Conservation (phyloP, 2,113 vertebrate genomes). For the Catagonus wagneri region DNA sequence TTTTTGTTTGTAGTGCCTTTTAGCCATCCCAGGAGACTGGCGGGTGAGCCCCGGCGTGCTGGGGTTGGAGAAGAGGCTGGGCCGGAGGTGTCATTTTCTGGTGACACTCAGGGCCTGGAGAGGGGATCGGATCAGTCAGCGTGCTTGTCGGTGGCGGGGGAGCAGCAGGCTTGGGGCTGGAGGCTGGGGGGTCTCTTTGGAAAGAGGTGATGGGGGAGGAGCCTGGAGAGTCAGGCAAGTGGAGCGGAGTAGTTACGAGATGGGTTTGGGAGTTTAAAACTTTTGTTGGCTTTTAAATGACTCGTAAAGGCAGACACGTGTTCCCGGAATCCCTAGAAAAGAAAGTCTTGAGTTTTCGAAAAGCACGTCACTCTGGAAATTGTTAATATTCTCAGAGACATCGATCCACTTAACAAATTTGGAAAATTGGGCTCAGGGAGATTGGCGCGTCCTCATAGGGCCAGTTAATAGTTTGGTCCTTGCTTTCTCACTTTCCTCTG, state of each 20-base stretch:
- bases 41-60: background rate
- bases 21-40: background rate
- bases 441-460: background rate
- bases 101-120: background rate
- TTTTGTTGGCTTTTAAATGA: constrained; percentile 21
- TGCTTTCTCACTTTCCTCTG: constrained; percentile 6
- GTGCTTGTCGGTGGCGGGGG: no score
- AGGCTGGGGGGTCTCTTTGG: background rate
- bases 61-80: background rate
- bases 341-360: constrained; percentile 66
- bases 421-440: background rate
- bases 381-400: background rate
- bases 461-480: background rate
- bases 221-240: background rate
- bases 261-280: background rate
- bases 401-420: background rate
- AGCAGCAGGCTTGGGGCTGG: background rate
- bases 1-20: background rate
- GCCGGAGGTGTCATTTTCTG: background rate
- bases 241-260: constrained; percentile 41
- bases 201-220: no score
- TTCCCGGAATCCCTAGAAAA: constrained; percentile 68
- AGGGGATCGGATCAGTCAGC: background rate
- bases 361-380: background rate
- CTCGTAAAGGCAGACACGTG: constrained; percentile 60